These are phyloP conservation scores for Steinernema hermaphroditum DNA, from an alignment of 2,888 invertebrate species.

Conservation along the genomic window DNA sequence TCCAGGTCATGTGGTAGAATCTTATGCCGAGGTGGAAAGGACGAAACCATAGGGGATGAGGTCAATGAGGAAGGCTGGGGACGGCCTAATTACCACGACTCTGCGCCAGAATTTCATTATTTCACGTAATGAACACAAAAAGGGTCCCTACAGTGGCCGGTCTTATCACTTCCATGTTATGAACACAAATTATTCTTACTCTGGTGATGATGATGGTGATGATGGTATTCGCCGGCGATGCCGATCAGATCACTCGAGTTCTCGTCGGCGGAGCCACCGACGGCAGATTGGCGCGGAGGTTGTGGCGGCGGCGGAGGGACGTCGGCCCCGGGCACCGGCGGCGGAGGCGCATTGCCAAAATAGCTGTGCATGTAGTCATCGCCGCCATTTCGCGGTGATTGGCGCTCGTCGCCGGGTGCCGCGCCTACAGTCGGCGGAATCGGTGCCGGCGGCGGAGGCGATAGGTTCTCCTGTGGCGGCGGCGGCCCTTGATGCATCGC, in stretches of 20 bases:
- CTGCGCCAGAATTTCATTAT: no score
- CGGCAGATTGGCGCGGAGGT: not conserved
- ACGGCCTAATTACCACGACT: no score
- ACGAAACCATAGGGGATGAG: no score
- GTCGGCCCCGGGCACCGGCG: not conserved
- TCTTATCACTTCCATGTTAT: no score
- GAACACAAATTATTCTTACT: no score
- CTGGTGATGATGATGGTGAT: not conserved
- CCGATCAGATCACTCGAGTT: constrained; percentile 1
- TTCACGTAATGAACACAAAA: no score
- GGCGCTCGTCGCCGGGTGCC: not conserved
- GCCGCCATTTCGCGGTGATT: not conserved
- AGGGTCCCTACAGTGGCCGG: no score
- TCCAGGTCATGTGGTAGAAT: no score
- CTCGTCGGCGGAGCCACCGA: not conserved
- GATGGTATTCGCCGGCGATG: not conserved
- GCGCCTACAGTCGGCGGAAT: not conserved
- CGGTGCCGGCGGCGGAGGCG: constrained; percentile 8
- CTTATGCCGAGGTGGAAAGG: no score
- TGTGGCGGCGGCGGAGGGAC: constrained; percentile 18
- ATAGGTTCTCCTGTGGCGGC: not conserved
- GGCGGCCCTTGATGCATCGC: not conserved
- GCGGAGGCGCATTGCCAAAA: not conserved
- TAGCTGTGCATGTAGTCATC: constrained; percentile 14
- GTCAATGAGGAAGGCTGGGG: no score